Evolutionary conservation across 2,797 vertebrate genomes (phyloP).

Genomic region (Danio jaintianensis): DNA sequence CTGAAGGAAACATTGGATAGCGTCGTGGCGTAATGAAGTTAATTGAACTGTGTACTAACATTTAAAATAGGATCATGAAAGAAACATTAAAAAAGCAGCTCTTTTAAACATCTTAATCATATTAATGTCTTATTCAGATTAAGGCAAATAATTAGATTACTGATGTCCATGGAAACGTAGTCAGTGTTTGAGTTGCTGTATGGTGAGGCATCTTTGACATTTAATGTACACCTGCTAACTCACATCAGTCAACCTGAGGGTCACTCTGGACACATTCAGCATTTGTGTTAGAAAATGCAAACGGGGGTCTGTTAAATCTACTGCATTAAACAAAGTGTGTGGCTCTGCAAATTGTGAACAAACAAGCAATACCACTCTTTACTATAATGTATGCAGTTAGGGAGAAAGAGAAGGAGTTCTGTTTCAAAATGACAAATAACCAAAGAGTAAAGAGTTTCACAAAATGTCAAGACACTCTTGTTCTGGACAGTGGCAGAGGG

Average conservation of each 20-base stretch:
- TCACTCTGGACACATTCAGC: conserved; percentile 40
- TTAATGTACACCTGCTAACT: conserved; percentile 33
- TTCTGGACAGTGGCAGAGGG: conserved; percentile 9
- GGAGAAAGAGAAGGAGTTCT: conserved; percentile 9
- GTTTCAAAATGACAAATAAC: conserved; percentile 12
- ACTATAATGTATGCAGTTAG: conserved; percentile 14
- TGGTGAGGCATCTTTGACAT: too few relatives aligned
- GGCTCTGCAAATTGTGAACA: conserved; percentile 8
- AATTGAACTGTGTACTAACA: too few relatives aligned
- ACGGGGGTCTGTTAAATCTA: conserved; percentile 17
- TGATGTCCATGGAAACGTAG: too few relatives aligned
- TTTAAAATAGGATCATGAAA: too few relatives aligned
- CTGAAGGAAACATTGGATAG: too few relatives aligned
- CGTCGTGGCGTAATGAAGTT: too few relatives aligned
- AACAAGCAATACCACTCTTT: conserved; percentile 27
- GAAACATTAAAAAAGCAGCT: too few relatives aligned
- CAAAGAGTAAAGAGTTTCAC: not conserved
- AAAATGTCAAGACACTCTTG: conserved; percentile 12
- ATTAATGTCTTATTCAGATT: too few relatives aligned
- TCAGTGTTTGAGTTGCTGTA: too few relatives aligned
- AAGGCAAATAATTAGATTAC: too few relatives aligned
- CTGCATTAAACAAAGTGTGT: conserved; percentile 39
- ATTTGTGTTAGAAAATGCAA: conserved; percentile 48
- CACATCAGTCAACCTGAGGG: conserved; percentile 43
- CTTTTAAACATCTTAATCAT: too few relatives aligned